Evolutionary conservation across 2,113 vertebrate genomes (phyloP).

Genomic region (Labrus mixtus): DNA sequence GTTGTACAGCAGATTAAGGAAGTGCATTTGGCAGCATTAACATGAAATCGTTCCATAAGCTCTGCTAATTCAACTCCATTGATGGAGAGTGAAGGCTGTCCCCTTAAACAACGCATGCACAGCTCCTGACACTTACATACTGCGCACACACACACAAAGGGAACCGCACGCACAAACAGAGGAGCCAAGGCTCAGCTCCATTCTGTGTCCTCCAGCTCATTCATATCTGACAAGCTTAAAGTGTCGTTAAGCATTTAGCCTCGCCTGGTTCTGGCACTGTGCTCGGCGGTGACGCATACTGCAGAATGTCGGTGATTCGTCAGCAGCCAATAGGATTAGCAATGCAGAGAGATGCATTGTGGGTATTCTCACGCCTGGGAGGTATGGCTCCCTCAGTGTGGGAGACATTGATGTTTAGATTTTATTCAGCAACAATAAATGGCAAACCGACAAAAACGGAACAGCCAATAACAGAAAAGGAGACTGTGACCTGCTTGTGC

Average conservation of each 20-base stretch:
- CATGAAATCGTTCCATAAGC: conserved; percentile 77
- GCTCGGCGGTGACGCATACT: conserved; percentile 66
- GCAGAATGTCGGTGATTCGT: conserved; percentile 60
- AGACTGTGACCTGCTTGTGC: conserved; percentile 51
- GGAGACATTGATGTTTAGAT: conserved; percentile 46
- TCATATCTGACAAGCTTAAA: conserved; percentile 71
- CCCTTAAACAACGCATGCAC: conserved; percentile 14
- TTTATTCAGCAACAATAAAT: conserved; percentile 39
- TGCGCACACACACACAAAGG: neutral
- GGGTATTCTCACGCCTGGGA: conserved; percentile 62
- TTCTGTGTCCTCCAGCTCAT: conserved; percentile 61
- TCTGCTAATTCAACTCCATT: conserved; percentile 73
- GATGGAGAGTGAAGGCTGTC: conserved; percentile 40
- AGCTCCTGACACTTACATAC: conserved; percentile 20
- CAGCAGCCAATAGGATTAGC: conserved; percentile 74
- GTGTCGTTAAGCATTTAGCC: conserved; percentile 68
- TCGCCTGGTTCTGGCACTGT: conserved; percentile 46
- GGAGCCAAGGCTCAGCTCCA: conserved; percentile 34
- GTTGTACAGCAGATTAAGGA: conserved; percentile 75
- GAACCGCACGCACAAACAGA: conserved; percentile 16
- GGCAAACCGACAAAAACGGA: conserved; percentile 29
- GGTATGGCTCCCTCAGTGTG: conserved; percentile 39
- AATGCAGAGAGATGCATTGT: conserved; percentile 63
- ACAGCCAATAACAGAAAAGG: conserved; percentile 25
- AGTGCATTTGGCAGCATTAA: conserved; percentile 77